A percentile compares a stretch with the other conserved stretches of the same genome.
phyloP scores from a whole-genome alignment of 1,140 invertebrate genomes.

The Pseudachorutes palmiensis region DNA sequence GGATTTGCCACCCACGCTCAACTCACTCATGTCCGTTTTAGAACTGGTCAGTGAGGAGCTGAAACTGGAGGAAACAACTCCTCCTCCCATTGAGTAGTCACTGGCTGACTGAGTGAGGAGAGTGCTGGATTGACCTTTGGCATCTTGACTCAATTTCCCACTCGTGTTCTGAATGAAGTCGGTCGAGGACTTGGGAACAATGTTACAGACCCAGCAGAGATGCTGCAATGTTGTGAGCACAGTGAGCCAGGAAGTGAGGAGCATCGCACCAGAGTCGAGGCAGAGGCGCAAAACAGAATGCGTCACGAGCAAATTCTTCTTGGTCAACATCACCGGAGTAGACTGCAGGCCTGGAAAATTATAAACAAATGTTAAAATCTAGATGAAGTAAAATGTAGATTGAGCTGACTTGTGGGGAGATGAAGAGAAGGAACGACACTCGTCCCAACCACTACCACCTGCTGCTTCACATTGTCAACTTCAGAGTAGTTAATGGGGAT shows the following conservation, averaged over 20 bases:
- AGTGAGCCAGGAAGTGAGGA: conserved; percentile 90
- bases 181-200: conserved; percentile 34
- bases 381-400: conserved; percentile 9
- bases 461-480: conserved; percentile 49
- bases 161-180: conserved; percentile 31
- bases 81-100: not conserved
- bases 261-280: conserved; percentile 81
- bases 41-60: not conserved
- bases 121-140: not conserved
- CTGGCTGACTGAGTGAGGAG: not conserved
- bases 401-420: conserved; percentile 56
- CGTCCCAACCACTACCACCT: conserved; percentile 89
- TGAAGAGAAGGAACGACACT: conserved; percentile 61
- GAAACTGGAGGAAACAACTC: not conserved
- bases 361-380: conserved; percentile 1
- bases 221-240: conserved; percentile 80
- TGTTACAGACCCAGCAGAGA: conserved; percentile 39
- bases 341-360: conserved; percentile 56
- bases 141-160: conserved; percentile 14
- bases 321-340: conserved; percentile 95
- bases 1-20: conserved; percentile 4
- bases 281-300: conserved; percentile 77
- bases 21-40: conserved; percentile 13
- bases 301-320: conserved; percentile 95
- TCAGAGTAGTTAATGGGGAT: conserved; percentile 35